A percentile compares a stretch with the other conserved stretches of the same genome.
phyloP scores from a whole-genome alignment of 2,797 vertebrate species.

The Phylloscopus collybita region DNA sequence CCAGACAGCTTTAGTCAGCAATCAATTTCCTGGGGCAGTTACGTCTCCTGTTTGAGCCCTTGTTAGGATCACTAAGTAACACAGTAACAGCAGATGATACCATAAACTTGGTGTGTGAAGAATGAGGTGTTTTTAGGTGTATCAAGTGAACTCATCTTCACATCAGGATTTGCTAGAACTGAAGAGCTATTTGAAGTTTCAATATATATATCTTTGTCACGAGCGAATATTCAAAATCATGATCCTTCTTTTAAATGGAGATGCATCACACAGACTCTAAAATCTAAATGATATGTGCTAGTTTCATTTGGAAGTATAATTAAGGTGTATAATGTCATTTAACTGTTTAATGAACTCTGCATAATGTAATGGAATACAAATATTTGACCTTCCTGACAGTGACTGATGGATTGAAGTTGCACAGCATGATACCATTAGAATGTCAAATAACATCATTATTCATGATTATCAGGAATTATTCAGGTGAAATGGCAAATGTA shows the following conservation, averaged over 20 bases:
- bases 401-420: conserved; percentile 83
- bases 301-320: conserved; percentile 76
- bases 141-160: not conserved
- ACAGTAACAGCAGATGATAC: not conserved
- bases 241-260: conserved; percentile 60
- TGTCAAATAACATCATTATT: conserved; percentile 88
- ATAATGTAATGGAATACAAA: conserved; percentile 77
- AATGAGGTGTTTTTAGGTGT: not conserved
- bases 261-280: conserved; percentile 37
- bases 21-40: not conserved
- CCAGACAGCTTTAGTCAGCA: not conserved
- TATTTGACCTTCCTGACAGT: conserved; percentile 85
- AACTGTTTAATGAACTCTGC: conserved; percentile 80
- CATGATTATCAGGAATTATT: conserved; percentile 87
- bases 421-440: conserved; percentile 81
- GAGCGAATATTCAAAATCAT: not conserved
- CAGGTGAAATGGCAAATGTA: conserved; percentile 81
- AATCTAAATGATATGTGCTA: conserved; percentile 59
- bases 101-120: not conserved
- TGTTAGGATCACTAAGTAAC: not conserved
- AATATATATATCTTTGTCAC: not conserved
- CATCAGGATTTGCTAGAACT: not conserved
- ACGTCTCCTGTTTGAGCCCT: not conserved
- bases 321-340: conserved; percentile 75
- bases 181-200: not conserved